A percentile compares a stretch with the other conserved stretches of the same genome.
Conservation (phyloP, 2,888 invertebrate species). For the Lepidochrysops patricia region DNA sequence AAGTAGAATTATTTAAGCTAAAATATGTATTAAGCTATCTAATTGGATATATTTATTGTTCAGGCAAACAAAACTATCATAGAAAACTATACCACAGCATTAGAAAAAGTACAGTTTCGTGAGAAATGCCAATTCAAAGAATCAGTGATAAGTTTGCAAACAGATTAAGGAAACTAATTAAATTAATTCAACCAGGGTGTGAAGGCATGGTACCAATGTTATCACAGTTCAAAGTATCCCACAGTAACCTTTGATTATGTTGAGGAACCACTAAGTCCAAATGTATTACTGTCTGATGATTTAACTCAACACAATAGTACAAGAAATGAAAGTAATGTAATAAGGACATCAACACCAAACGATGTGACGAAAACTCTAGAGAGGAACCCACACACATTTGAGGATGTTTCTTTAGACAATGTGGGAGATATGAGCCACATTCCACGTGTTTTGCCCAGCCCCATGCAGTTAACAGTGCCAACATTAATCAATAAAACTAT, state of each 20-base stretch:
- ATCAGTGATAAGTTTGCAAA: conserved; percentile 35
- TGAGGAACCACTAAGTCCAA: conserved; percentile 33
- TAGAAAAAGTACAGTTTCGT: conserved; percentile 55
- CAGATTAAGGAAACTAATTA: conserved; percentile 12
- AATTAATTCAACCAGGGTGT: conserved; percentile 38
- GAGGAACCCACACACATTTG: neutral
- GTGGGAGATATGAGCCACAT: conserved; percentile 57
- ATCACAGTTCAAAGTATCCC: conserved; percentile 59
- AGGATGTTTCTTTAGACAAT: conserved; percentile 30
- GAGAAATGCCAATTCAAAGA: conserved; percentile 40
- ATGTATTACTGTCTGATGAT: neutral
- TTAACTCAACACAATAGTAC: conserved; percentile 21
- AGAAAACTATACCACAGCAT: conserved; percentile 43
- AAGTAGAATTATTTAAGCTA: conserved; percentile 19
- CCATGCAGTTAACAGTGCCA: conserved; percentile 49
- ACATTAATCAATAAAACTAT: conserved; percentile 36
- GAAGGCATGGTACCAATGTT: conserved; percentile 61
- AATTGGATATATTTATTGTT: conserved; percentile 24
- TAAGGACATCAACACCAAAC: conserved; percentile 11
- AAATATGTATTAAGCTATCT: conserved; percentile 4
- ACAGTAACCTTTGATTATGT: conserved; percentile 51
- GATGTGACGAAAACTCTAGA: neutral
- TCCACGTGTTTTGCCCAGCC: conserved; percentile 52
- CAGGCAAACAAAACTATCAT: conserved; percentile 44
- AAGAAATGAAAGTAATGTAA: conserved; percentile 13